Evolutionary conservation across 2,797 vertebrate genomes (phyloP), one percentile per base, ranked within the genome.

Genomic region (Eulemur rubriventer): DNA sequence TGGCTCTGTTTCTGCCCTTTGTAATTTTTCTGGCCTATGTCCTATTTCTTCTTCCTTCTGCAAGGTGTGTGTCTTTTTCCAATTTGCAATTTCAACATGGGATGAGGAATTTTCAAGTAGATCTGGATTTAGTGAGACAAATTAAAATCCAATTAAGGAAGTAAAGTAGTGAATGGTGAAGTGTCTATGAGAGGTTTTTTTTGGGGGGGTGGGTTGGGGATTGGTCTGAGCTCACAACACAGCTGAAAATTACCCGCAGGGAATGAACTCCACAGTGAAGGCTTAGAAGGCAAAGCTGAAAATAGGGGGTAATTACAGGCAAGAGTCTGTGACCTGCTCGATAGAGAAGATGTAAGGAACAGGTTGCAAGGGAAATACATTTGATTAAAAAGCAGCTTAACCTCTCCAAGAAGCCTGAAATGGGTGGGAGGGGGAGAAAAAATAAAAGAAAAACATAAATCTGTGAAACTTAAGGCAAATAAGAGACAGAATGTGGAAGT

Each of bases 61-160:
- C 17, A 9, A 73, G 76, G 85, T 93, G 50, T 81, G 30, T 87
- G 72, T 83, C 61, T 86, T 96, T 97, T 96, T 97, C 89, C 89
- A 94, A 79, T 94, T 96, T 97, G 82, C 50, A 86, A 59, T 96
- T 97, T 96, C 96, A 97, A 94, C 69, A 81, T 2, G 50, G 73
- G 85, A 81, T 65, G n/a, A 92, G 41, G 70, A 96, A 91, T 95
- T 93, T 94, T 89, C 24, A 84, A 97, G 94, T 86, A 97, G 96
- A 97, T 96, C 95, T 96, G 85, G 70, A 17, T 96, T 96, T 97
- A 96, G 93, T 46, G 79, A 96, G 94, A 94, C 94, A 97, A 97
- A 97, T 95, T 96, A 94, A 95, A 97, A 95, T 97, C 86, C 94
- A 98, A 96, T 98, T 98, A 97, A 95, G 89, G 94, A 96, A 86